phyloP scores from a whole-genome alignment of 2,113 vertebrate genomes.

The Hipposideros armiger region DNA sequence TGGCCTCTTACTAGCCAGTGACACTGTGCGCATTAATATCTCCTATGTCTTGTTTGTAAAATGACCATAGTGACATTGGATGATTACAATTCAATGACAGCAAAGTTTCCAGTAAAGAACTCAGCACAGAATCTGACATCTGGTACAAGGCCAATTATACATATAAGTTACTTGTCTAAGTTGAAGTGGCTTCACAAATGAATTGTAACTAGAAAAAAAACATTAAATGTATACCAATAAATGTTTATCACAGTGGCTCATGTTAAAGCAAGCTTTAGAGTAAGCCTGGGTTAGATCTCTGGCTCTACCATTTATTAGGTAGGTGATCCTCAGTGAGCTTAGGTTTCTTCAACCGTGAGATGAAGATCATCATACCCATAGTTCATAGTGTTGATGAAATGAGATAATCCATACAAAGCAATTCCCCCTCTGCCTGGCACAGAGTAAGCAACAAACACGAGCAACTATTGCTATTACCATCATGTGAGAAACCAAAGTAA shows the following conservation, averaged over 20 bases:
- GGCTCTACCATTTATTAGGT: neutral
- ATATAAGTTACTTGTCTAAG: neutral
- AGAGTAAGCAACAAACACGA: neutral
- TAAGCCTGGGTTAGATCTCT: neutral
- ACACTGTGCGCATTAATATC: neutral
- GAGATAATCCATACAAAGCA: neutral
- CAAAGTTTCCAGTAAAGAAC: neutral
- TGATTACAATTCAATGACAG: neutral
- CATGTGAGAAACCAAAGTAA: neutral
- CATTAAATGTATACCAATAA: neutral
- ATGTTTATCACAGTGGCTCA: neutral
- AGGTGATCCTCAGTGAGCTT: neutral
- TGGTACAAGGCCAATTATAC: neutral
- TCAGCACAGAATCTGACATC: neutral
- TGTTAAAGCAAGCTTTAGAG: neutral
- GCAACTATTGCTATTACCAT: neutral
- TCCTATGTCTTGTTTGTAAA: neutral
- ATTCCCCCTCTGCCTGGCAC: neutral
- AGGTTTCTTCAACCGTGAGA: neutral
- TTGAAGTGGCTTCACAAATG: neutral
- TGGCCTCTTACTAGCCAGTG: neutral
- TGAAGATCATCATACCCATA: neutral
- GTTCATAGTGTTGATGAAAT: neutral
- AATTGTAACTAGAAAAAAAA: neutral
- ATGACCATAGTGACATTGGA: neutral